Percentiles rank a stretch among this genome's conserved stretches.
phyloP scores from a whole-genome alignment of 2,888 invertebrate genomes.

The Neocrepidodera transversa region DNA sequence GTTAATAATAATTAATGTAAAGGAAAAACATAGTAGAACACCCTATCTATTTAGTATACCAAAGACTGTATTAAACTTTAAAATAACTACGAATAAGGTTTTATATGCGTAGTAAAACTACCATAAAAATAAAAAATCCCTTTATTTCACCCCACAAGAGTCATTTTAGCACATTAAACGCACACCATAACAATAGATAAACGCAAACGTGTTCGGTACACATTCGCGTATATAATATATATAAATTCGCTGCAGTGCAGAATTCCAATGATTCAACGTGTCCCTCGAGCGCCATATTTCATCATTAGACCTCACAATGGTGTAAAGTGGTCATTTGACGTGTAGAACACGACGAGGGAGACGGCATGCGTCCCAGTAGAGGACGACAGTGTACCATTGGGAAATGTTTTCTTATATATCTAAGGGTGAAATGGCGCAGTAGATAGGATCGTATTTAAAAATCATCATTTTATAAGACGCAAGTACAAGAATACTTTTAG shows the following conservation, averaged over 20 bases:
- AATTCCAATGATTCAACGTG: conserved; percentile 61
- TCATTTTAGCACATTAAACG: conserved; percentile 29
- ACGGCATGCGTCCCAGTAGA: conserved; percentile 38
- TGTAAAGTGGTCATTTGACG: conserved; percentile 65
- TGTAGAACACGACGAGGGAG: conserved; percentile 56
- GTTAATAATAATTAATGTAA: too few species aligned
- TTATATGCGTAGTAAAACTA: too few species aligned
- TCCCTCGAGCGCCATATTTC: conserved; percentile 63
- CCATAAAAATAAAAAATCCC: conserved; percentile 33
- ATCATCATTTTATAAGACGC: not conserved
- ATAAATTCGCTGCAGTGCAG: conserved; percentile 40
- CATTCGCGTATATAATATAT: not conserved
- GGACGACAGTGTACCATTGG: conserved; percentile 50
- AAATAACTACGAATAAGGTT: too few species aligned
- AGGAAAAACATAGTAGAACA: too few species aligned
- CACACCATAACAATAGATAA: conserved; percentile 39
- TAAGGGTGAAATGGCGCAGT: conserved; percentile 10
- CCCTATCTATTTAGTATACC: too few species aligned
- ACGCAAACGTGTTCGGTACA: conserved; percentile 1
- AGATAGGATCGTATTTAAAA: conserved; percentile 1
- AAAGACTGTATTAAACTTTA: too few species aligned
- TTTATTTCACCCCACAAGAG: conserved; percentile 33
- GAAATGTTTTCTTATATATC: conserved; percentile 50
- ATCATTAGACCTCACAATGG: conserved; percentile 63
- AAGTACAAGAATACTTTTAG: not conserved